Percentiles rank a stretch among this genome's conserved stretches.
These are phyloP conservation scores for Novumbra hubbsi DNA, from an alignment of 2,797 vertebrate genomes.

Conservation along the genomic window DNA sequence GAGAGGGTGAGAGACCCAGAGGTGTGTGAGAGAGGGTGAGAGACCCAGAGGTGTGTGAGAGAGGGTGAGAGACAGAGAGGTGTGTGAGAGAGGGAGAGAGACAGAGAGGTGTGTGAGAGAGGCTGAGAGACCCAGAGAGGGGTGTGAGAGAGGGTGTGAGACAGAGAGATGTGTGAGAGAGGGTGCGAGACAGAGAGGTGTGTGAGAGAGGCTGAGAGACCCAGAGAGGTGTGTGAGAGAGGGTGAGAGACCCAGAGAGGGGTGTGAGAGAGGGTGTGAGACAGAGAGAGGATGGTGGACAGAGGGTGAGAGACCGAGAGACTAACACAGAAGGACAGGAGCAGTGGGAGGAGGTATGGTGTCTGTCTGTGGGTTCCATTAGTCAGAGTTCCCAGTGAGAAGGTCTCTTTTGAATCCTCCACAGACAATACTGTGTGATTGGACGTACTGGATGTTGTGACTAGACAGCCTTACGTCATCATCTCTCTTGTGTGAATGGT, in stretches of 20 bases:
- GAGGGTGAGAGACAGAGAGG: too few species aligned
- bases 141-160: too few species aligned
- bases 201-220: background rate
- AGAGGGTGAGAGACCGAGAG: background rate
- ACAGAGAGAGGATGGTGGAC: background rate
- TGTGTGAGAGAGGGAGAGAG: too few species aligned
- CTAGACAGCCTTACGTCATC: background rate
- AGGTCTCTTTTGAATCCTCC: background rate
- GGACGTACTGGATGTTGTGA: background rate
- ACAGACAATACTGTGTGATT: background rate
- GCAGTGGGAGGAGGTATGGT: too few species aligned
- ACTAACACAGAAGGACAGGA: too few species aligned
- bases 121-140: too few species aligned
- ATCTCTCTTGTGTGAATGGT: background rate
- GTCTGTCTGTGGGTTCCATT: background rate
- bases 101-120: too few species aligned
- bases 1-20: too few species aligned
- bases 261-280: background rate
- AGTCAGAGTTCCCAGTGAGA: background rate
- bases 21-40: too few species aligned
- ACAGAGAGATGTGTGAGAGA: background rate
- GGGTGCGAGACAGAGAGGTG: too few species aligned
- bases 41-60: background rate
- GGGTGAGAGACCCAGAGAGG: background rate
- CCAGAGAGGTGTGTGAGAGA: background rate